phyloP scores from a whole-genome alignment of 2,113 vertebrate species.

The Ophthalmolycus amberensis region DNA sequence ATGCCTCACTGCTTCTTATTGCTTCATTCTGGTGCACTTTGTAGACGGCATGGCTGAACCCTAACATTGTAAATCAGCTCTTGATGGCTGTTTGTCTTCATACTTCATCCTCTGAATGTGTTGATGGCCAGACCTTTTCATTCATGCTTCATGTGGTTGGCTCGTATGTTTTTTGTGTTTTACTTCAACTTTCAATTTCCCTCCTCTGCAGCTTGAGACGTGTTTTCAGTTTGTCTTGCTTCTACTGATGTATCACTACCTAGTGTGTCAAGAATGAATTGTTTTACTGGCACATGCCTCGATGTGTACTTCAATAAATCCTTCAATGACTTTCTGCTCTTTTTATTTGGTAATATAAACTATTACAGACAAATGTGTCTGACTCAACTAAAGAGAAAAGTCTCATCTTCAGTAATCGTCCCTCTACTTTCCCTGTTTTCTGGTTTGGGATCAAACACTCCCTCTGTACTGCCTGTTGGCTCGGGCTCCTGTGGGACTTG shows the following conservation, averaged over 20 bases:
- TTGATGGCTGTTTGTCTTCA: conserved; percentile 59
- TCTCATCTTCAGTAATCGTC: conserved; percentile 20
- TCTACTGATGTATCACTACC: not conserved
- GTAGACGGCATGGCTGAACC: not conserved
- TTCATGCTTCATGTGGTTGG: not conserved
- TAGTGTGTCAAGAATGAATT: not conserved
- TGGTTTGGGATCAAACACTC: conserved; percentile 23
- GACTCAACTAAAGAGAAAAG: not conserved
- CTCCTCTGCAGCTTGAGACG: conserved; percentile 7
- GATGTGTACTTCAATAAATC: not conserved
- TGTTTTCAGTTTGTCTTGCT: not conserved
- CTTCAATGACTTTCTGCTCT: not conserved
- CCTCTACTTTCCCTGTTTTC: conserved; percentile 14
- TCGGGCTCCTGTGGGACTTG: conserved; percentile 27
- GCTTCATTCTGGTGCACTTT: conserved; percentile 11
- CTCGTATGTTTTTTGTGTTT: not conserved
- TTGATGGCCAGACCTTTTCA: not conserved
- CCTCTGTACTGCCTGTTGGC: conserved; percentile 41
- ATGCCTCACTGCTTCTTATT: not conserved
- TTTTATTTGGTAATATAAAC: not conserved
- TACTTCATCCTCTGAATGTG: conserved; percentile 52
- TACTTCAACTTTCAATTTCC: not conserved
- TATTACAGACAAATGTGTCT: not conserved
- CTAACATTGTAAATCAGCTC: conserved; percentile 13
- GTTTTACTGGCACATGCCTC: not conserved